Percentiles rank a stretch among this genome's conserved stretches.
Evolutionary conservation across 1,140 invertebrate genomes (phyloP).

Genomic region (Aphelenchoides fujianensis): DNA sequence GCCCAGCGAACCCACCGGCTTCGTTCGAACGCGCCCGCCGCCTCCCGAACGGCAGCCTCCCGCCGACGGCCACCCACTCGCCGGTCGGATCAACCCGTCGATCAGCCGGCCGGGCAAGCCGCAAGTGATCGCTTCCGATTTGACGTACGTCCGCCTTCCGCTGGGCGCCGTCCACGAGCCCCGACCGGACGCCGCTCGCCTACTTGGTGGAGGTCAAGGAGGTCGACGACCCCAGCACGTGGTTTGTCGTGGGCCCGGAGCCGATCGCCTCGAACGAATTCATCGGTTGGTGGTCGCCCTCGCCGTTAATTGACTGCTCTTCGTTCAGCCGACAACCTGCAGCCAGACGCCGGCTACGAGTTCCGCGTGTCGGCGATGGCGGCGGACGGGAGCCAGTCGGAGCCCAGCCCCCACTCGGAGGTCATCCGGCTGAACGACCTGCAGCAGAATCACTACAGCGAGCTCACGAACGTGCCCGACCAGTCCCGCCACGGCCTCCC

Average conservation of each 20-base stretch:
- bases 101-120: slow-evolving; percentile 49
- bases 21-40: slow-evolving; percentile 50
- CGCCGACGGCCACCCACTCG: neutral
- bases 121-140: slow-evolving; percentile 37
- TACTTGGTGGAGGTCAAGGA: slow-evolving; percentile 60
- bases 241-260: slow-evolving; percentile 30
- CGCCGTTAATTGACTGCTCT: slow-evolving; percentile 21
- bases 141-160: slow-evolving; percentile 50
- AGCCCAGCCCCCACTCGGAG: slow-evolving; percentile 46
- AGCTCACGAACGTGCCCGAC: neutral
- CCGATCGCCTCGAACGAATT: slow-evolving; percentile 28
- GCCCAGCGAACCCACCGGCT: slow-evolving; percentile 52
- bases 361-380: slow-evolving; percentile 49
- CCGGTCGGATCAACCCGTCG: neutral
- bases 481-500: slow-evolving; percentile 20
- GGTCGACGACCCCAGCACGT: slow-evolving; percentile 46
- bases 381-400: slow-evolving; percentile 33
- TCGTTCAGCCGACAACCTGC: slow-evolving; percentile 56
- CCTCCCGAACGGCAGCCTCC: slow-evolving; percentile 32
- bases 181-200: slow-evolving; percentile 25
- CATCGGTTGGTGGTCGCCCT: slow-evolving; percentile 26
- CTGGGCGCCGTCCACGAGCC: slow-evolving; percentile 40
- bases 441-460: slow-evolving; percentile 12
- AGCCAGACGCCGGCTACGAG: slow-evolving; percentile 54
- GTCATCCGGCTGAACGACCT: slow-evolving; percentile 38